A percentile compares a stretch with the other conserved stretches of the same genome.
Evolutionary conservation across 2,888 invertebrate species (phyloP).

Genomic region (Deroplatys truncata): DNA sequence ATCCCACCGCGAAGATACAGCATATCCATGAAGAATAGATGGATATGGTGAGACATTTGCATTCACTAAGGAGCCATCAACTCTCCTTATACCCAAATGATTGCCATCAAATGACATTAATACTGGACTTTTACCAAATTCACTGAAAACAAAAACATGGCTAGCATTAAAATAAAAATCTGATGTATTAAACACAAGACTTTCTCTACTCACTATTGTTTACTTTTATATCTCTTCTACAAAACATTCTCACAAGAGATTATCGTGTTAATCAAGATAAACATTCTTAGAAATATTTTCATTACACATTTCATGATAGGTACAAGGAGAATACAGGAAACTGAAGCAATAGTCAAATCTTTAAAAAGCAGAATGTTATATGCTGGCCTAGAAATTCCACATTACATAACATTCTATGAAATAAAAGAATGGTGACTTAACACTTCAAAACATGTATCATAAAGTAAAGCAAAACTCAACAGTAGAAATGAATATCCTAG

Average conservation of each 20-base stretch:
- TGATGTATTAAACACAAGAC: too few species aligned
- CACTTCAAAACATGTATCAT: background rate
- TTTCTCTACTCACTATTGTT: too few species aligned
- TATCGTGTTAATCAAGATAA: too few species aligned
- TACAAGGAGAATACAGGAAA: too few species aligned
- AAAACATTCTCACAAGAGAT: too few species aligned
- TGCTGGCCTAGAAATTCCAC: background rate
- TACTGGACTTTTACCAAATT: constrained; percentile 82
- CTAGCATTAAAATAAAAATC: too few species aligned
- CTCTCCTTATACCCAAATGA: constrained; percentile 76
- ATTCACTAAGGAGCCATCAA: constrained; percentile 82
- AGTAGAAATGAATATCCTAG: background rate
- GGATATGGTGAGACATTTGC: constrained; percentile 44
- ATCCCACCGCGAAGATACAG: constrained; percentile 76
- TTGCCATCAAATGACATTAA: constrained; percentile 80
- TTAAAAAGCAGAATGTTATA: too few species aligned
- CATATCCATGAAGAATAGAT: constrained; percentile 58
- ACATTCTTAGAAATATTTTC: too few species aligned
- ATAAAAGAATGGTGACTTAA: background rate
- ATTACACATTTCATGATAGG: too few species aligned
- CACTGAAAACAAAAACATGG: constrained; percentile 49
- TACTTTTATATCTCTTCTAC: too few species aligned
- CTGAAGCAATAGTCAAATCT: too few species aligned
- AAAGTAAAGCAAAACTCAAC: background rate
- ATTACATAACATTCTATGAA: background rate